Evolutionary conservation across 2,888 invertebrate species (phyloP), one percentile per base, ranked within the genome.

Genomic region (Glaucopsyche alexis): DNA sequence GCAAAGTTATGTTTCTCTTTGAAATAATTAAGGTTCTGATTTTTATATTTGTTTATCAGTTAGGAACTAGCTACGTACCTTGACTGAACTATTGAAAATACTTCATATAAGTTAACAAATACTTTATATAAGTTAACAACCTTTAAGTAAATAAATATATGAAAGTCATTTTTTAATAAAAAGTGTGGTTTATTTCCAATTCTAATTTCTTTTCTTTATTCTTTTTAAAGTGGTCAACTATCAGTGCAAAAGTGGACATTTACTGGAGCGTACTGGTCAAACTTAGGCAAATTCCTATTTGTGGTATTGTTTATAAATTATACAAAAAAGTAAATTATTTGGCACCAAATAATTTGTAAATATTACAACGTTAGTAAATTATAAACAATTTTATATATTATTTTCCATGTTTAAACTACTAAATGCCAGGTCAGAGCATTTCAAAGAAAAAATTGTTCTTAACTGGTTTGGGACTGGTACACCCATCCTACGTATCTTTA

Each of bases 341-440:
- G 50, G 6, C n/a, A n/a, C 50, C 50, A 50, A 50, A 50, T 50
- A 8, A 50, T 50, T 47, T 50, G 50, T 14, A 50, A 50, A 50
- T 50, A 50, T n/a, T 50, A 50, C 50, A 50, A 50, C 50, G 50
- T 50, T 50, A 50, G 50, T 50, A 50, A 50, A 50, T n/a, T 50
- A 50, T 50, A n/a, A n/a, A 50, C 50, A 49, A 49, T 49, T 49
- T 49, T 49, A 49, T 49, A 49, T 49, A 49, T 49, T 49, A 49
- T 49, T 49, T 49, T 49, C 49, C 49, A 49, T 3, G n/a, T 49
- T 49, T 49, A 13, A 49, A 49, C 49, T 49, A 49, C 49, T 49
- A 49, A 49, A 49, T 49, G 49, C 49, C 9, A 49, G 49, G 49
- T 49, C 49, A 49, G 49, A 49, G 49, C 49, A 49, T 49, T 49